Evolutionary conservation across 2,888 invertebrate species (phyloP).

Genomic region (Harpagoxenus sublaevis): DNA sequence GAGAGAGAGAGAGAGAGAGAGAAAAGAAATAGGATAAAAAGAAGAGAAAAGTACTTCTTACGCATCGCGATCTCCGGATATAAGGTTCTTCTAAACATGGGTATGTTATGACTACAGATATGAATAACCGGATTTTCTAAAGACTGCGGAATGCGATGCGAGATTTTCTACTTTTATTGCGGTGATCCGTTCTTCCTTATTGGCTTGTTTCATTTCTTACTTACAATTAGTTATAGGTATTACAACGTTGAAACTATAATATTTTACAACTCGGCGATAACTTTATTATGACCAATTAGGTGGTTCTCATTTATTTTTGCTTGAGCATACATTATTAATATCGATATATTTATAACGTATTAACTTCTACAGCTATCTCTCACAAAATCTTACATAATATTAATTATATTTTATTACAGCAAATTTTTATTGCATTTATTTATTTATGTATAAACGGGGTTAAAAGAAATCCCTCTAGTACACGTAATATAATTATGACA

Average conservation of each 20-base stretch:
- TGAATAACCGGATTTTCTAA: constrained; percentile 6
- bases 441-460: too few species aligned
- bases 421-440: background rate
- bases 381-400: background rate
- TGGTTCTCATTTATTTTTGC: background rate
- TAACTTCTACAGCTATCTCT: background rate
- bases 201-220: background rate
- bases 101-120: constrained; percentile 8
- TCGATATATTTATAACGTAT: background rate
- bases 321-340: background rate
- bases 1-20: background rate
- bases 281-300: background rate
- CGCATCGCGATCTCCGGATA: constrained; percentile 21
- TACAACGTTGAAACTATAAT: background rate
- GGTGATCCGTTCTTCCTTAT: constrained; percentile 5
- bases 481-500: too few species aligned
- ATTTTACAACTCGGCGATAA: background rate
- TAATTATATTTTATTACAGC: background rate
- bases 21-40: background rate
- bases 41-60: background rate
- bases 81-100: constrained; percentile 33
- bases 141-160: background rate
- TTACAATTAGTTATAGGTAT: background rate
- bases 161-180: background rate
- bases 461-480: too few species aligned